These are phyloP conservation scores for Ambastaia sidthimunki DNA, from an alignment of 2,797 vertebrate species.

Conservation along the genomic window DNA sequence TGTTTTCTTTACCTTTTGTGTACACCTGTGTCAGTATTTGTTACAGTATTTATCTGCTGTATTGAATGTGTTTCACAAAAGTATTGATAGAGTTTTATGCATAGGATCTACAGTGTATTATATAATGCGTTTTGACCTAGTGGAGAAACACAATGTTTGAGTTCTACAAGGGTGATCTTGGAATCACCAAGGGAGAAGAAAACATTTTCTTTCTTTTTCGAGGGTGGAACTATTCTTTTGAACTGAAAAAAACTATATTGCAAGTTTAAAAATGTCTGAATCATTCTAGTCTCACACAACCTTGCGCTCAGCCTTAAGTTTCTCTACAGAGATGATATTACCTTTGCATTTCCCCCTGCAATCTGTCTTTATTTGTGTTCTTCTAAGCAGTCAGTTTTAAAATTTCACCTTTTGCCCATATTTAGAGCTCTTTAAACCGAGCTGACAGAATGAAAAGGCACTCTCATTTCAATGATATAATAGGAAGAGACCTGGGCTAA, in stretches of 20 bases:
- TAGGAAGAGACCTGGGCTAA: constrained; percentile 72
- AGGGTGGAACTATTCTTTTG: neutral
- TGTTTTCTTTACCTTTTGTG: neutral
- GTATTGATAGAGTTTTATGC: neutral
- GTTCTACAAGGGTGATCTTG: too few species aligned
- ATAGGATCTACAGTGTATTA: neutral
- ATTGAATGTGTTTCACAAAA: constrained; percentile 19
- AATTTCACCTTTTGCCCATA: constrained; percentile 61
- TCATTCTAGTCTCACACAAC: neutral
- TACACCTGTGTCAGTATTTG: neutral
- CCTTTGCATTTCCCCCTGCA: constrained; percentile 32
- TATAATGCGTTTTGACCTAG: neutral
- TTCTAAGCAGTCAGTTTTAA: constrained; percentile 61
- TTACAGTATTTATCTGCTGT: neutral
- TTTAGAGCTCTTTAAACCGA: constrained; percentile 66
- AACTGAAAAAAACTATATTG: neutral
- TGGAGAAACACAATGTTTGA: too few species aligned
- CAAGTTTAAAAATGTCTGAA: neutral
- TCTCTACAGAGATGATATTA: constrained; percentile 19
- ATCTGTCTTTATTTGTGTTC: constrained; percentile 63
- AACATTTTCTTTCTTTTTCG: neutral
- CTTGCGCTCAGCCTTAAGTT: neutral
- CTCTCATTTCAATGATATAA: constrained; percentile 67
- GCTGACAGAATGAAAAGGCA: constrained; percentile 68
- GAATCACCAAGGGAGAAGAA: neutral